Evolutionary conservation across 2,113 vertebrate species (phyloP).

Genomic region (Cepphus grylle): DNA sequence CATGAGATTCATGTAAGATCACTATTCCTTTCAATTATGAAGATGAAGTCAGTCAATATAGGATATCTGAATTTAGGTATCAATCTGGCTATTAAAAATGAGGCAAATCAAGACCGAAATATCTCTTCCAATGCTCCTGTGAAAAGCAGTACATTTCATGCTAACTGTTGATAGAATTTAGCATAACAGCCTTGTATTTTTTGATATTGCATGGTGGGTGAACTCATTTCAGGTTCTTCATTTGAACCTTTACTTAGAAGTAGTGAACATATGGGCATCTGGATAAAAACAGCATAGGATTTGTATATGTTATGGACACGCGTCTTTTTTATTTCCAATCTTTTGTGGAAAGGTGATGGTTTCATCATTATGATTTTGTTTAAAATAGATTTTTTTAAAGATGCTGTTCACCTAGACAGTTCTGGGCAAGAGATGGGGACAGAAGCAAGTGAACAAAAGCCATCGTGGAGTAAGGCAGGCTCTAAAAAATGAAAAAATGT

Average conservation of each 20-base stretch:
- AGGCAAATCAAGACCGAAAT: background rate
- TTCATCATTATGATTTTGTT: background rate
- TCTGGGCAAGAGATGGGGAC: background rate
- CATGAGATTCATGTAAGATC: background rate
- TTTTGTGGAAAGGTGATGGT: background rate
- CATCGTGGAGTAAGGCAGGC: background rate
- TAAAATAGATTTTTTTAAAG: background rate
- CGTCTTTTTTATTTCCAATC: background rate
- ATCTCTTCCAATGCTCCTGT: background rate
- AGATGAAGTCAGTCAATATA: background rate
- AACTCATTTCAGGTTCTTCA: background rate
- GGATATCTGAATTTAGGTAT: background rate
- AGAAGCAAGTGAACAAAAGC: background rate
- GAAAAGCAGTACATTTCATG: background rate
- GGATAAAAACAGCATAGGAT: background rate
- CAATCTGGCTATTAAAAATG: background rate
- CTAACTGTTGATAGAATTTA: background rate
- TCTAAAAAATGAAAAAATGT: background rate
- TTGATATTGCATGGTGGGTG: background rate
- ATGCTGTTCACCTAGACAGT: background rate
- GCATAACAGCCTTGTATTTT: background rate
- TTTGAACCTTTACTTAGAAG: background rate
- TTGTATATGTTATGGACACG: rapidly evolving
- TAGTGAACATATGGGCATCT: background rate
- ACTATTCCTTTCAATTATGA: background rate